Conservation (phyloP, 2,113 vertebrate species). For the Colistium nudipinnis region DNA sequence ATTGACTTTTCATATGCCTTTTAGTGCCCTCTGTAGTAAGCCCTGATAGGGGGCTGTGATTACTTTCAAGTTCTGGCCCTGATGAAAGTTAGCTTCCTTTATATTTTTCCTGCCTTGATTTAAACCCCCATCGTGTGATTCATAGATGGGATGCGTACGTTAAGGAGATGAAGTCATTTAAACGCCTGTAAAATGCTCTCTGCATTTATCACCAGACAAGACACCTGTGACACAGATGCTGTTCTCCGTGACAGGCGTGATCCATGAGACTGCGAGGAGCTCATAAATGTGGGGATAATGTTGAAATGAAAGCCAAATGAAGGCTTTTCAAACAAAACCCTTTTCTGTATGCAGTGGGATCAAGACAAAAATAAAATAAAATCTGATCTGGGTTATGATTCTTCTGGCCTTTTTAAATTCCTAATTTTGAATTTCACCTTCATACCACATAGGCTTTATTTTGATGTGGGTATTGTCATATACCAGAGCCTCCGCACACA, state of each 20-base stretch:
- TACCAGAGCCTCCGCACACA: background rate
- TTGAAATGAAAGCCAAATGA: conserved; percentile 44
- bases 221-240: conserved; percentile 70
- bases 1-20: conserved; percentile 65
- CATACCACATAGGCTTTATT: background rate
- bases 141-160: conserved; percentile 33
- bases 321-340: conserved; percentile 18
- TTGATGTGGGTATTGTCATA: conserved; percentile 1
- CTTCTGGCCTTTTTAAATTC: background rate
- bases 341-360: background rate
- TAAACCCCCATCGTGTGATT: conserved; percentile 27
- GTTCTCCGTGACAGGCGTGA: conserved; percentile 55
- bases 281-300: conserved; percentile 59
- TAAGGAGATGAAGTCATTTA: conserved; percentile 74
- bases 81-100: conserved; percentile 64
- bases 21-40: conserved; percentile 61
- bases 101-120: conserved; percentile 44
- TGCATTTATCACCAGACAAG: conserved; percentile 63
- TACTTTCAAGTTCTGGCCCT: conserved; percentile 56
- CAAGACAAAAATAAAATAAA: too few relatives aligned
- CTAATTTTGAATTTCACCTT: background rate
- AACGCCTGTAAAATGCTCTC: conserved; percentile 57
- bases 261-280: conserved; percentile 43
- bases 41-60: conserved; percentile 46
- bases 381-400: background rate